Evolutionary conservation across 2,113 vertebrate species (phyloP).

Genomic region (Chrysochloris asiatica): DNA sequence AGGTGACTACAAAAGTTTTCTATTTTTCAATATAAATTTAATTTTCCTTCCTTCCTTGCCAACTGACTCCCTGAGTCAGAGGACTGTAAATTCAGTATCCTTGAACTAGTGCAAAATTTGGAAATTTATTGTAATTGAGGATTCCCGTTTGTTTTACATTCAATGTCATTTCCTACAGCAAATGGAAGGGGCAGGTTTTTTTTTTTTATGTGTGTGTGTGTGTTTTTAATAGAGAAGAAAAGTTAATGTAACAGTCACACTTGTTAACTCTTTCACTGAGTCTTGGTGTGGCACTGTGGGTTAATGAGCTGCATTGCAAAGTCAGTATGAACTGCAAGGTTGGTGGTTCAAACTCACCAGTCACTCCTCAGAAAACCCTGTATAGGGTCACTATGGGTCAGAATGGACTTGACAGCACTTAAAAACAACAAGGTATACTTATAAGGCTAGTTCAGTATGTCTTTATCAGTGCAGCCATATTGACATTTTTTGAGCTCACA

Average conservation of each 20-base stretch:
- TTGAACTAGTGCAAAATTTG: slow-evolving; percentile 37
- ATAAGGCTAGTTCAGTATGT: too few species aligned
- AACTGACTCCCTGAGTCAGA: not conserved
- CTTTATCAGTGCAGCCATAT: not conserved
- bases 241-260: not conserved
- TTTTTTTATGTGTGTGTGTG: too few species aligned
- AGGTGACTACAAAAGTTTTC: slow-evolving; percentile 7
- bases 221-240: not conserved
- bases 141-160: not conserved
- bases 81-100: slow-evolving; percentile 2
- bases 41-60: slow-evolving; percentile 24
- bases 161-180: not conserved
- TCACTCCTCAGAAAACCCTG: too few species aligned
- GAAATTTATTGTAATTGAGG: not conserved
- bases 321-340: too few species aligned
- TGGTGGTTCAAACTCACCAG: too few species aligned
- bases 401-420: too few species aligned
- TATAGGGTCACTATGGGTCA: too few species aligned
- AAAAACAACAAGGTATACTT: too few species aligned
- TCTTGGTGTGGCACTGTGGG: not conserved
- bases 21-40: slow-evolving; percentile 17
- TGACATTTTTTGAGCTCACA: not conserved
- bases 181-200: not conserved
- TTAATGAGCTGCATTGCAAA: too few species aligned
- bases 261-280: not conserved